Base-by-base conservation (phyloP, 1,140 invertebrate species). In the Neodiprion virginianus region DNA sequence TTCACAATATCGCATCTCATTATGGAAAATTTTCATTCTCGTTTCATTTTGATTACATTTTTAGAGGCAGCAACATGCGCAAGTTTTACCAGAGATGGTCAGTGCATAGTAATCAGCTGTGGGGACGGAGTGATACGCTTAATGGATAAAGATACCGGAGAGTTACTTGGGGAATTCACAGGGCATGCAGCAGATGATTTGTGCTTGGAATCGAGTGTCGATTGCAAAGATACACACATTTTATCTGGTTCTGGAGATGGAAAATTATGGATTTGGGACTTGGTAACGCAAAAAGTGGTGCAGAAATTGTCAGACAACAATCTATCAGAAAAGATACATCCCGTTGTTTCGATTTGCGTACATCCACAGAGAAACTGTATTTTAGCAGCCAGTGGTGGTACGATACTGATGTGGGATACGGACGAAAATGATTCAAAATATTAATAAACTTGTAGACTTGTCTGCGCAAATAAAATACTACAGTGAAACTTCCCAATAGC, bases 171-270 rank as follows among this genome's bases (percentile, higher is more conserved):
- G 67, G 94, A 92, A 79, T 97, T 95, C 83, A 89, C 84, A 68
- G 96, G 97, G 0, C 96, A 98, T 82, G 88, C 89, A 75, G 93
- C 93, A 76, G 92, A 91, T 75, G 94, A 97, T 82, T 95, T 95
- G 82, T 93, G 93, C 78, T 90, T 98, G 21, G 97, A 99, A 86
- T 96, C 95, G 85, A 93, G 93, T 78, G 91, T 98, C 4, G 93
- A 95, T 85, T 88, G 91, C 71, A 94, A 92, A 78, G 97, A 99
- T 85, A 94, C 92, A 48, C 91, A 94, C 76, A 92, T 99, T 69
- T 86, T 98, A 17, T 96, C 95, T 70, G 98, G 97, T 0, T 98
- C 97, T 0, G 93, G 93, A 53, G 94, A 96, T 82, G 97, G 97
- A 0, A 90, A 91, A 81, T 89, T 98, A 4, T 96, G 94, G 88